phyloP scores from a whole-genome alignment of 2,797 vertebrate species.

The Megalops cyprinoides region DNA sequence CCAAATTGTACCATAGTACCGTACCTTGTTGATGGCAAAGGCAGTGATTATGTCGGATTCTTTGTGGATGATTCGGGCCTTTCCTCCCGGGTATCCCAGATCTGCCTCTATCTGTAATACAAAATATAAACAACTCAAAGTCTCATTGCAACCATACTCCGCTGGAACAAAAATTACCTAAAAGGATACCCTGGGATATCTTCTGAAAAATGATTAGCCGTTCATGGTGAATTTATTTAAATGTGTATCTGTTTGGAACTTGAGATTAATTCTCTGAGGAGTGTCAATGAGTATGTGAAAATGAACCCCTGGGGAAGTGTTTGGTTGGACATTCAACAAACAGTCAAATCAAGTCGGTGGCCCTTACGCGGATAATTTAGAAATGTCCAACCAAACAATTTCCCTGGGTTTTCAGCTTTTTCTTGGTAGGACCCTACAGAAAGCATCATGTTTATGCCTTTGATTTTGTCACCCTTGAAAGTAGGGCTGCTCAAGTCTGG shows the following conservation, averaged over 20 bases:
- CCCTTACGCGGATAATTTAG: not conserved
- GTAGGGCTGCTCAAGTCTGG: not conserved
- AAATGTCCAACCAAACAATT: not conserved
- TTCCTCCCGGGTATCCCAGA: conserved; percentile 78
- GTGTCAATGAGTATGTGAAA: no score
- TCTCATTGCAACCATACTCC: not conserved
- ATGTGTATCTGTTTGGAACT: not conserved
- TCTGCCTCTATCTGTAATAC: conserved; percentile 83
- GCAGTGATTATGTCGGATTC: conserved; percentile 99
- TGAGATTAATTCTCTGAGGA: no score
- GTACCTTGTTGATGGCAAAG: conserved; percentile 97
- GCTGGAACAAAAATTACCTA: not conserved
- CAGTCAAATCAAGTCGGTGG: not conserved
- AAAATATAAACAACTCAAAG: not conserved
- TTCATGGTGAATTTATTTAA: not conserved
- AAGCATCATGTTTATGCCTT: not conserved
- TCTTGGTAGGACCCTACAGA: not conserved
- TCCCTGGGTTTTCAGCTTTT: not conserved
- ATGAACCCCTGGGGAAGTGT: not conserved
- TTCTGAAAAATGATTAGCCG: not conserved
- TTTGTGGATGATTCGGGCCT: conserved; percentile 97
- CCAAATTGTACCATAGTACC: no score
- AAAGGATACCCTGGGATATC: not conserved
- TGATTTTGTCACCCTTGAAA: not conserved
- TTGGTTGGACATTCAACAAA: not conserved